A percentile compares a stretch with the other conserved stretches of the same genome.
Evolutionary conservation across 2,888 invertebrate species (phyloP).

Genomic region (Apocheima hispidaria): DNA sequence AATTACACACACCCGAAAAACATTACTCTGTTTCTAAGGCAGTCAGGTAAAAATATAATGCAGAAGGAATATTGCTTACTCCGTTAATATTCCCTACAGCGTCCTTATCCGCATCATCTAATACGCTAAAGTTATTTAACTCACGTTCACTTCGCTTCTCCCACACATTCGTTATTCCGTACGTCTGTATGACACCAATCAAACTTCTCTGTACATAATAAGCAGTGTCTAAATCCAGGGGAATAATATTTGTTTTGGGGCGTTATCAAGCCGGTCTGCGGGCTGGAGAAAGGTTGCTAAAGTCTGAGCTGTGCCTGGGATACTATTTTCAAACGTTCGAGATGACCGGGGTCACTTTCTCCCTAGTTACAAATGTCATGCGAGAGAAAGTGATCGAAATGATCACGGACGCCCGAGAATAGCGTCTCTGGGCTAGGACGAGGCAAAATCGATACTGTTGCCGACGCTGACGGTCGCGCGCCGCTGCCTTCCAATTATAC

Average conservation of each 20-base stretch:
- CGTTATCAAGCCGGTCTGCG: slow-evolving; percentile 48
- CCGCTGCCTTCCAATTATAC: slow-evolving; percentile 76
- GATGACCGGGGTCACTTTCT: neutral
- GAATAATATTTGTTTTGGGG: slow-evolving; percentile 48
- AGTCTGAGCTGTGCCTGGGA: slow-evolving; percentile 67
- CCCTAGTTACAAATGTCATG: neutral
- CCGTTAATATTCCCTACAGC: slow-evolving; percentile 45
- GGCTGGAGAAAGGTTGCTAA: slow-evolving; percentile 55
- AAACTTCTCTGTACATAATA: slow-evolving; percentile 43
- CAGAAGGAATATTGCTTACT: slow-evolving; percentile 27
- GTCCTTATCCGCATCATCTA: slow-evolving; percentile 55
- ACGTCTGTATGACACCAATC: slow-evolving; percentile 49
- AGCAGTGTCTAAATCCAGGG: slow-evolving; percentile 41
- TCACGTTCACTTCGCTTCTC: slow-evolving; percentile 53
- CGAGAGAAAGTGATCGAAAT: neutral
- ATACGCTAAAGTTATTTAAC: slow-evolving; percentile 58
- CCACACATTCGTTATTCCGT: slow-evolving; percentile 48
- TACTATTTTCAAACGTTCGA: neutral
- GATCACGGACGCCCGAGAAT: neutral
- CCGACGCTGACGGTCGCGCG: slow-evolving; percentile 76
- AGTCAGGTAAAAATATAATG: slow-evolving; percentile 25
- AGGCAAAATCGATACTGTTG: slow-evolving; percentile 77
- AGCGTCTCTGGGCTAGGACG: slow-evolving; percentile 55
- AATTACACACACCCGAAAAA: no score
- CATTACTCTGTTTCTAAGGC: no score